Evolutionary conservation across 2,888 invertebrate species (phyloP), one percentile per base, ranked within the genome.

Genomic region (Oscheius sp.): DNA sequence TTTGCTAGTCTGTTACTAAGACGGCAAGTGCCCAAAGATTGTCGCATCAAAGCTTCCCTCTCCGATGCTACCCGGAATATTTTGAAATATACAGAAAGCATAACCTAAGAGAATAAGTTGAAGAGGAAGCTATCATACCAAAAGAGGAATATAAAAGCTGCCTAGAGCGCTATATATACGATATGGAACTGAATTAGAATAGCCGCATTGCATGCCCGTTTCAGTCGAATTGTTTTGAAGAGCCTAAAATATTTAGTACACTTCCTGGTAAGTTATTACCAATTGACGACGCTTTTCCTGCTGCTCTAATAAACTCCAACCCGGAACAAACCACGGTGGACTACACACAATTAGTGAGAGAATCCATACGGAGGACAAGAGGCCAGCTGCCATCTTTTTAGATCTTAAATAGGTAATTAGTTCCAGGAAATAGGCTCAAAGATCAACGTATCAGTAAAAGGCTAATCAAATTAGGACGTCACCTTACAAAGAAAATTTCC

Each of bases 141-240:
- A 67, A 47, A 87, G 74, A 1, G 87, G 87, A 28, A 87, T 80
- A 74, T 87, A 87, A 76, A 88, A 87, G 20, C 88, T 88, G 0
- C 88, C 88, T 28, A 87, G 75, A 4, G 88, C 87, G 12, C 88
- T 86, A 78, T 87, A 87, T 50, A 87, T 84, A 17, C 87, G 82
- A 74, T 87, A 87, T n/a, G 82, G 72, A 6, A 84, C 74, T 2
- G 84, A 82, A n/a, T 75, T 76, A 5, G 83, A 81, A 67, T 86
- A 86, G 41, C 72, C 82, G 73, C 86, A 86, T 44, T 66, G 71
- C 67, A 84, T 81, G 1, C 59, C 59, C 33, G 65, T 65, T 30
- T 63, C 28, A 28, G 54, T 49, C 20, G 45, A 33, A 36, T 69
- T 69, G n/a, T 17, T 36, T 56, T 65, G 24, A 41, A 49, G 33